Percentiles rank a stretch among this genome's conserved stretches.
phyloP scores from a whole-genome alignment of 23 tunicate species.

The Diplosoma virens region DNA sequence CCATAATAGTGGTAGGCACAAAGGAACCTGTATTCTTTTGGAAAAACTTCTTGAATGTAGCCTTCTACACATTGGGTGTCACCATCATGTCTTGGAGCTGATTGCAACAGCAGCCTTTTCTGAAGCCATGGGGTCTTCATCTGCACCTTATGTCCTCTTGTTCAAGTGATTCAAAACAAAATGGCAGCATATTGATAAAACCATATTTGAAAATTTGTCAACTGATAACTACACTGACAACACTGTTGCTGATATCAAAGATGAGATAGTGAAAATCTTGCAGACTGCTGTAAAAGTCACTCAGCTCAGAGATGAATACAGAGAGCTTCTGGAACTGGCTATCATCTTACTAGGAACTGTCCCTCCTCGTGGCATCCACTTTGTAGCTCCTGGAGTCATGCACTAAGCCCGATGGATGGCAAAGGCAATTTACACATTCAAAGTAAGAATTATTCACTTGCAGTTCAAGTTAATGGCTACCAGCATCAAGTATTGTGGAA shows the following conservation, averaged over 20 bases:
- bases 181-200: conserved; percentile 6
- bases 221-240: conserved; percentile 9
- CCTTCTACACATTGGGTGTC: conserved; percentile 12
- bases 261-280: conserved; percentile 16
- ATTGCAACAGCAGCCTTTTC: too few relatives aligned
- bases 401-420: conserved; percentile 22
- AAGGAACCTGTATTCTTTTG: conserved; percentile 9
- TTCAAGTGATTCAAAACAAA: conserved; percentile 3
- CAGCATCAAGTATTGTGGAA: too few relatives aligned
- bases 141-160: neutral
- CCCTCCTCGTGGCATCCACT: conserved; percentile 17
- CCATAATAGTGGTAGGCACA: conserved; percentile 14
- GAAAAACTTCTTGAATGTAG: neutral
- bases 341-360: neutral
- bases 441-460: neutral
- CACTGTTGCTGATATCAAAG: neutral
- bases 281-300: neutral
- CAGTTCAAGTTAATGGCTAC: neutral
- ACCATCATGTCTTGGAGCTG: too few relatives aligned
- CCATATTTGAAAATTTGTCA: conserved; percentile 3
- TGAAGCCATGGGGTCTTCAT: conserved; percentile 13
- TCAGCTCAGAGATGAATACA: conserved; percentile 18
- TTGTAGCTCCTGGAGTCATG: conserved; percentile 12
- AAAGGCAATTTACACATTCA: conserved; percentile 16
- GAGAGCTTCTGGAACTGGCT: neutral